Conservation (phyloP, 1,140 invertebrate genomes). For the Copidosoma floridanum region DNA sequence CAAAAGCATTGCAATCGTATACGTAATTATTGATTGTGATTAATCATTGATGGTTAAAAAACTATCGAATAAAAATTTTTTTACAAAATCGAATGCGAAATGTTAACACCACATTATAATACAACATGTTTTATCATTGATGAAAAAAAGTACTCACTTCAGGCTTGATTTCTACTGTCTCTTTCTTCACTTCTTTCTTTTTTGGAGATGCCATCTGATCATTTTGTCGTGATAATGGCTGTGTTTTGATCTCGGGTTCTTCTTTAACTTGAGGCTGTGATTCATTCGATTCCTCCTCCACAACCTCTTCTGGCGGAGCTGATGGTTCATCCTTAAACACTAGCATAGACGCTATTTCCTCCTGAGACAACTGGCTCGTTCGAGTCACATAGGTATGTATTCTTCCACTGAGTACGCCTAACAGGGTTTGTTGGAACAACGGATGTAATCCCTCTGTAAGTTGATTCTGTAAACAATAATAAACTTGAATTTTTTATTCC, state of each 20-base stretch:
- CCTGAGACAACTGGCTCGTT: slow-evolving; percentile 30
- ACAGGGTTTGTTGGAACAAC: slow-evolving; percentile 30
- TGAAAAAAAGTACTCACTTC: too few species aligned
- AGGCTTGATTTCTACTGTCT: too few species aligned
- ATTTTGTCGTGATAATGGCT: too few species aligned
- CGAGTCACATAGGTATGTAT: slow-evolving; percentile 30
- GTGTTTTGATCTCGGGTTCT: slow-evolving; percentile 21
- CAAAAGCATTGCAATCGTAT: too few species aligned
- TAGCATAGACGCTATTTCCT: slow-evolving; percentile 37
- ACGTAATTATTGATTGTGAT: slow-evolving; percentile 2
- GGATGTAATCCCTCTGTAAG: slow-evolving; percentile 24
- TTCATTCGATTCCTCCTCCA: too few species aligned
- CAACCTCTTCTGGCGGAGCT: not conserved
- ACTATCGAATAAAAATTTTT: too few species aligned
- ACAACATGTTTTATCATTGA: too few species aligned
- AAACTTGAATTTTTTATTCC: too few species aligned
- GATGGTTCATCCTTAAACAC: slow-evolving; percentile 32
- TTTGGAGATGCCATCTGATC: too few species aligned
- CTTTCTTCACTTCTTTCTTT: too few species aligned
- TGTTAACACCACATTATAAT: too few species aligned
- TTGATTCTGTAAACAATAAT: slow-evolving; percentile 23
- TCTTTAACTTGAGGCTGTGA: slow-evolving; percentile 5
- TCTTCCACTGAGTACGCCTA: slow-evolving; percentile 26
- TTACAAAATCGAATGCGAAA: not conserved
- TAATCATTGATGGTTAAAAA: not conserved